A percentile compares a stretch with the other conserved stretches of the same genome.
These are phyloP conservation scores for Aquatica leii DNA, from an alignment of 2,888 invertebrate species.

Conservation along the genomic window DNA sequence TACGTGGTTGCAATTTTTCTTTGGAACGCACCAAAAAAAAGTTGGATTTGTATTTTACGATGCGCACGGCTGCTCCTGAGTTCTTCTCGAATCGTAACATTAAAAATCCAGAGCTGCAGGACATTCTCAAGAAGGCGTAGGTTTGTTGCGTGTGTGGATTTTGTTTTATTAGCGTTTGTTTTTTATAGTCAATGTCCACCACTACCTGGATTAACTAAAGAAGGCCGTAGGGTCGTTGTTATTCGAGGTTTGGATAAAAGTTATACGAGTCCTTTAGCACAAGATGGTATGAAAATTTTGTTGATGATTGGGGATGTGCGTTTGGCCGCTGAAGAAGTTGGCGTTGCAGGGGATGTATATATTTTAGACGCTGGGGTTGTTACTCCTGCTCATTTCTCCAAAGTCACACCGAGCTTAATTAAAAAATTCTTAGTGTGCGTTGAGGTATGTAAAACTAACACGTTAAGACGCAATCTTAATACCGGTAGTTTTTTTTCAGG, in stretches of 20 bases:
- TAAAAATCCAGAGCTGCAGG: conserved; percentile 74
- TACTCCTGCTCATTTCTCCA: conserved; percentile 82
- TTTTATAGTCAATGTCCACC: conserved; percentile 76
- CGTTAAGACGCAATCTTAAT: too few species aligned
- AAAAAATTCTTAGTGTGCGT: conserved; percentile 88
- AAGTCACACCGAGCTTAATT: conserved; percentile 81
- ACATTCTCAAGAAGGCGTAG: conserved; percentile 76
- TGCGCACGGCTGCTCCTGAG: conserved; percentile 83
- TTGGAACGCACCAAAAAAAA: conserved; percentile 86
- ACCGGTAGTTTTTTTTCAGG: too few species aligned
- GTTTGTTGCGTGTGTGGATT: too few species aligned
- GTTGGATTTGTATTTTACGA: conserved; percentile 88
- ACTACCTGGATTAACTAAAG: conserved; percentile 81
- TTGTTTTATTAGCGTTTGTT: not conserved
- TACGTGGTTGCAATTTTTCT: conserved; percentile 87
- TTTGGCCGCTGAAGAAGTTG: conserved; percentile 77
- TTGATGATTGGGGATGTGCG: conserved; percentile 87
- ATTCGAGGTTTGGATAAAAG: conserved; percentile 78
- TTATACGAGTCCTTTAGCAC: conserved; percentile 73
- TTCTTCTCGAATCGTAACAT: conserved; percentile 82
- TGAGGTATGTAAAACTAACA: conserved; percentile 62
- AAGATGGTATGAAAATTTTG: conserved; percentile 82
- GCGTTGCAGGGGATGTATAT: conserved; percentile 86
- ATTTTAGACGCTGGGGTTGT: conserved; percentile 82
- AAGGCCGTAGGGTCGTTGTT: conserved; percentile 78